These are phyloP conservation scores for Pagrus major DNA, from an alignment of 2,113 vertebrate species.

Conservation along the genomic window DNA sequence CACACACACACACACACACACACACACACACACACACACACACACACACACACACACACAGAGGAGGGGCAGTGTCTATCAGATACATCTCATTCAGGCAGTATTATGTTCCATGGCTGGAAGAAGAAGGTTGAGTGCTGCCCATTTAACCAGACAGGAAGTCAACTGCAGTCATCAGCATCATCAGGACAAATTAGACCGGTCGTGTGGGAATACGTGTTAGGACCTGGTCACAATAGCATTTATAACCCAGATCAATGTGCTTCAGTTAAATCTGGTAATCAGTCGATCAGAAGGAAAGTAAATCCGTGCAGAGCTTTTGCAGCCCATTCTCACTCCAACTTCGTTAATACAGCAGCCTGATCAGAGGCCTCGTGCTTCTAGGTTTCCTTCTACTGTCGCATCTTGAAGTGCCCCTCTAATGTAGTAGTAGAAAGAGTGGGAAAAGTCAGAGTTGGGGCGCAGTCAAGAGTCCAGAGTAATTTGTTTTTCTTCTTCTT, in stretches of 20 bases:
- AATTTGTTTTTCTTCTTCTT: no score
- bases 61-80: conserved; percentile 49
- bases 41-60: no score
- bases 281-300: neutral
- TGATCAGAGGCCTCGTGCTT: no score
- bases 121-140: conserved; percentile 57
- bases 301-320: neutral
- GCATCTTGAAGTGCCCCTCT: no score
- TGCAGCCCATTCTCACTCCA: no score
- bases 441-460: no score
- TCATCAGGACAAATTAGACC: conserved; percentile 9
- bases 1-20: conserved; percentile 16
- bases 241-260: neutral
- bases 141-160: conserved; percentile 58
- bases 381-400: no score
- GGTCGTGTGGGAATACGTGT: neutral
- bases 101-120: conserved; percentile 64
- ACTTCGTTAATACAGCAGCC: no score
- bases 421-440: no score
- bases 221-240: rapidly evolving
- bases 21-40: conserved; percentile 17
- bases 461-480: no score
- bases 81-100: conserved; percentile 22
- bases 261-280: neutral
- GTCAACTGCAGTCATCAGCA: conserved; percentile 41